A percentile compares a stretch with the other conserved stretches of the same genome.
Conservation (phyloP, 2,797 vertebrate species). For the Orestias chungarensis region DNA sequence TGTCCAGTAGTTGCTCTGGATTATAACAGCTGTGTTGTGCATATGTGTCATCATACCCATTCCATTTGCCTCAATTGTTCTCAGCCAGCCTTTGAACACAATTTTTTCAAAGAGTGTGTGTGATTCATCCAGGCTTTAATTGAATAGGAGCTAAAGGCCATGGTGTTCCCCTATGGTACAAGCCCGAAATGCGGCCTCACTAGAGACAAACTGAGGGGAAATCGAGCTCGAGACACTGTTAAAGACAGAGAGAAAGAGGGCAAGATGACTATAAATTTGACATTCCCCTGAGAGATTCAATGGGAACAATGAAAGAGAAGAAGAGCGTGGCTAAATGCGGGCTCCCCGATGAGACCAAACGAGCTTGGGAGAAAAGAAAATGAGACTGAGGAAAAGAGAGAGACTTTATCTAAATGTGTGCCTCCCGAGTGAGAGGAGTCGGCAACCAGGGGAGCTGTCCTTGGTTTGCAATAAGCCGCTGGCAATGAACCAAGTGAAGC, state of each 20-base stretch:
- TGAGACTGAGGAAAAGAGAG: slow-evolving; percentile 40
- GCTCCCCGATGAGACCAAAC: slow-evolving; percentile 58
- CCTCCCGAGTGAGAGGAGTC: slow-evolving; percentile 49
- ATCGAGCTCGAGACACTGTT: slow-evolving; percentile 46
- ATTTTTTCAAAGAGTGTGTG: slow-evolving; percentile 29
- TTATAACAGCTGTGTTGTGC: not conserved
- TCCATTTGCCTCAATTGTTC: slow-evolving; percentile 40
- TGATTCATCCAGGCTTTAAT: slow-evolving; percentile 54
- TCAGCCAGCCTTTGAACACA: slow-evolving; percentile 38
- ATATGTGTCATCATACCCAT: not conserved
- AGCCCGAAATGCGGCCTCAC: slow-evolving; percentile 58
- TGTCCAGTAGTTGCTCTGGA: slow-evolving; percentile 51
- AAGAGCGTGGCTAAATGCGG: slow-evolving; percentile 62
- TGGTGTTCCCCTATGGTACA: slow-evolving; percentile 45
- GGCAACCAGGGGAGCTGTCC: slow-evolving; percentile 68
- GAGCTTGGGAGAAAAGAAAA: slow-evolving; percentile 51
- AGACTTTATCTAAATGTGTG: slow-evolving; percentile 67
- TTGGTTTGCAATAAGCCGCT: slow-evolving; percentile 68
- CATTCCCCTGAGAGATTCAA: slow-evolving; percentile 63
- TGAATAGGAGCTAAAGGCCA: slow-evolving; percentile 68
- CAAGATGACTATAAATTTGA: slow-evolving; percentile 61
- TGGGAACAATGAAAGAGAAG: slow-evolving; percentile 55
- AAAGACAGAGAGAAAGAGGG: slow-evolving; percentile 40
- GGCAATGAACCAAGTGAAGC: slow-evolving; percentile 65
- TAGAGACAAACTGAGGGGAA: slow-evolving; percentile 55